Evolutionary conservation across 2,113 vertebrate genomes (phyloP), one percentile per base, ranked within the genome.

Genomic region (Uria aalge): DNA sequence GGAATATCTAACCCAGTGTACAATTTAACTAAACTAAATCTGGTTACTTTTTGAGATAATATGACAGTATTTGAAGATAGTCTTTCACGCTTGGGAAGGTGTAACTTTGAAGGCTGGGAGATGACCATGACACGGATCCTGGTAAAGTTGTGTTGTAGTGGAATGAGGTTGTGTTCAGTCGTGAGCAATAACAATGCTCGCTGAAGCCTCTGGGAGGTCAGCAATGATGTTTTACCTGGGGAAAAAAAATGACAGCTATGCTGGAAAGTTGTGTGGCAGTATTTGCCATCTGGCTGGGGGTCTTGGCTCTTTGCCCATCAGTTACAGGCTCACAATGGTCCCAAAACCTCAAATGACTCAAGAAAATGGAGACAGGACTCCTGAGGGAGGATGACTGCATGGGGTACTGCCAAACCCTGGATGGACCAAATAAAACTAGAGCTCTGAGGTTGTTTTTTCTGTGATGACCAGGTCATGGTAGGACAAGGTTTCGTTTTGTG

Each of bases 101-200:
- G 7, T 26, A 50, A 38, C 36, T 43, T 85, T 55, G 15, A 48
- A 23, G 34, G 11, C 23, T 59, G n/a, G 41, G 45, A 69, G 45
- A 19, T 68, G 38, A 29, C 38, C 0, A 0, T 75, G 66, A 24
- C 2, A 3, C 1, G 47, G 45, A 26, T 77, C 29, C 32, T 68
- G 45, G 16, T 78, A 36, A 84, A 36, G 5, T 12, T 64, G 12
- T 45, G n/a, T 57, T 77, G 38, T 41, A 34, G 24, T 40, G 59
- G 5, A 2, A 3, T 3, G 12, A 69, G 48, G 15, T 11, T 17
- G 16, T n/a, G 11, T 4, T 75, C 48, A 20, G 9, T 24, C 0
- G 1, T 52, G 50, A 76, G 47, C 22, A 85, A 2, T 50, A n/a
- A 11, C 34, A 56, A 3, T 23, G 24, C 18, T 45, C 91, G 17